phyloP scores from a whole-genome alignment of 2,888 invertebrate genomes.

The Diadegma fenestrale region DNA sequence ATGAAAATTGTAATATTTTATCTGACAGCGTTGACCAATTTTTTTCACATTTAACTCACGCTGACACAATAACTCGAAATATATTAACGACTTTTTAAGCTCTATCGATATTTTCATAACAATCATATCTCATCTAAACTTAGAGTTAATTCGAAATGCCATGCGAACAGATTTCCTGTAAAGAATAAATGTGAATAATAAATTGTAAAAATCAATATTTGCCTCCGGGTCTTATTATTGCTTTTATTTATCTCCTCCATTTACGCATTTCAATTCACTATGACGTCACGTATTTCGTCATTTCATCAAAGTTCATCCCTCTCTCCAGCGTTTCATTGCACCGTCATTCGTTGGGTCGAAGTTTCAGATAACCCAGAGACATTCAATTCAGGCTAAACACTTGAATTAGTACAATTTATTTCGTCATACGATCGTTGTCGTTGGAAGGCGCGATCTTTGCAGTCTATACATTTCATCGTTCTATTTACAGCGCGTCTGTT shows the following conservation, averaged over 20 bases:
- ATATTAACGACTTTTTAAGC: neutral
- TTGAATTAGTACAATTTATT: neutral
- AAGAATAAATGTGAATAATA: slow-evolving; percentile 5
- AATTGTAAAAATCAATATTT: neutral
- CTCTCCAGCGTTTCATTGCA: neutral
- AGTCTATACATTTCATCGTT: neutral
- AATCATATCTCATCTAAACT: neutral
- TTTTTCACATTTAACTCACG: neutral
- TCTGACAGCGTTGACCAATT: neutral
- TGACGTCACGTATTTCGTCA: neutral
- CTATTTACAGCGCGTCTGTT: neutral
- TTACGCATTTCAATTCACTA: neutral
- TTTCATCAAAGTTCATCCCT: neutral
- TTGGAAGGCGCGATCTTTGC: neutral
- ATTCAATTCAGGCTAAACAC: neutral
- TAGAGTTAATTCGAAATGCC: neutral
- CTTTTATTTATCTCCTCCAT: neutral
- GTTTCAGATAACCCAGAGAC: neutral
- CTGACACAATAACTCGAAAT: neutral
- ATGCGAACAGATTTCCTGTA: neutral
- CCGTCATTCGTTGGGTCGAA: neutral
- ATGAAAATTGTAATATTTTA: slow-evolving; percentile 9
- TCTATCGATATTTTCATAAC: neutral
- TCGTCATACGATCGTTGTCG: neutral
- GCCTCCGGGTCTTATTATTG: neutral